Evolutionary conservation across 2,797 vertebrate species (phyloP).

Genomic region (Falco columbarius): DNA sequence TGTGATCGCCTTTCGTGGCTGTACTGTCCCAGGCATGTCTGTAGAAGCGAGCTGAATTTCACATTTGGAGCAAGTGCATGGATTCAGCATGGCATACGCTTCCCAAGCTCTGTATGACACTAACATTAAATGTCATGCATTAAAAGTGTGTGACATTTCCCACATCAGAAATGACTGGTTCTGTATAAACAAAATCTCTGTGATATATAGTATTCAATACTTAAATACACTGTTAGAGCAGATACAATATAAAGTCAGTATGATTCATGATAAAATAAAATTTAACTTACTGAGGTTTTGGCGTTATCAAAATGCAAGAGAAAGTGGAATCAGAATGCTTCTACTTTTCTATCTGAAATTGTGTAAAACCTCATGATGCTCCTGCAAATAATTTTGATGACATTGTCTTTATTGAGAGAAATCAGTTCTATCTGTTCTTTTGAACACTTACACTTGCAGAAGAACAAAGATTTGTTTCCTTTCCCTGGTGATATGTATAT

Average conservation of each 20-base stretch:
- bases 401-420: conserved; percentile 35
- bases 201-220: neutral
- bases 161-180: neutral
- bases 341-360: conserved; percentile 21
- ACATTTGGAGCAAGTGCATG: neutral
- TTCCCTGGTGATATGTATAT: neutral
- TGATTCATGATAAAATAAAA: conserved; percentile 53
- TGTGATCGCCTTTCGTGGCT: neutral
- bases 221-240: neutral
- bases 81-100: neutral
- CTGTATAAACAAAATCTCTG: conserved; percentile 10
- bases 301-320: conserved; percentile 39
- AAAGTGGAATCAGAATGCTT: conserved; percentile 18
- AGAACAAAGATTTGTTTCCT: conserved; percentile 42
- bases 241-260: neutral
- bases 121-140: neutral
- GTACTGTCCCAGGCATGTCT: neutral
- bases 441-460: neutral
- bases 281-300: conserved; percentile 32
- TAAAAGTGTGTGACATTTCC: neutral
- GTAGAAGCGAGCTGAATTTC: neutral
- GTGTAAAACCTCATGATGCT: conserved; percentile 12
- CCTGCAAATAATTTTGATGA: conserved; percentile 43
- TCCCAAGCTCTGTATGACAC: neutral
- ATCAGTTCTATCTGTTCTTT: neutral